Evolutionary conservation across 2,888 invertebrate species (phyloP).

Genomic region (Monoplex corrugatus): DNA sequence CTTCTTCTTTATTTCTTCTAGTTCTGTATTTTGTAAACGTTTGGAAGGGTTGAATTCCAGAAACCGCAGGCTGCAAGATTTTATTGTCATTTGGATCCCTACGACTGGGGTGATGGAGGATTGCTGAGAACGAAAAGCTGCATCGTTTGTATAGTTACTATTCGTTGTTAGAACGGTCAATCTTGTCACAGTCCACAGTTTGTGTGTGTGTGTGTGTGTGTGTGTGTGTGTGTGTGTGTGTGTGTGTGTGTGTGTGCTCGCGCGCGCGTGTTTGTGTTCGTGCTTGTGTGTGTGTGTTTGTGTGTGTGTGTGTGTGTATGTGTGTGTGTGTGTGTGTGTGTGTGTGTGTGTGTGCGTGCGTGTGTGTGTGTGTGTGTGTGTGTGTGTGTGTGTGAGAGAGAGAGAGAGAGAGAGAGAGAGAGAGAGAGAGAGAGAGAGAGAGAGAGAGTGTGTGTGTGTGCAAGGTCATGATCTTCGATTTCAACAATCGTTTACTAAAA

Average conservation of each 20-base stretch:
- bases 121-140: too few species aligned
- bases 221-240: background rate
- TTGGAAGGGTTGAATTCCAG: background rate
- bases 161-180: too few species aligned
- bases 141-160: too few species aligned
- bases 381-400: background rate
- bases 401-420: too few species aligned
- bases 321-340: conserved; percentile 17
- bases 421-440: too few species aligned
- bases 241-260: background rate
- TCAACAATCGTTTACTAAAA: too few species aligned
- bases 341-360: conserved; percentile 9
- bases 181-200: too few species aligned
- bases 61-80: background rate
- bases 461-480: too few species aligned
- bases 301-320: background rate
- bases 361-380: background rate
- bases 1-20: background rate
- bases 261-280: background rate
- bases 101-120: too few species aligned
- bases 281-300: background rate
- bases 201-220: too few species aligned
- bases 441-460: too few species aligned
- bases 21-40: background rate
- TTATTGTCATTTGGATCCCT: background rate